Percentiles rank a stretch among this genome's conserved stretches.
These are phyloP conservation scores for Brienomyrus brachyistius DNA, from an alignment of 2,113 vertebrate species.

Conservation along the genomic window DNA sequence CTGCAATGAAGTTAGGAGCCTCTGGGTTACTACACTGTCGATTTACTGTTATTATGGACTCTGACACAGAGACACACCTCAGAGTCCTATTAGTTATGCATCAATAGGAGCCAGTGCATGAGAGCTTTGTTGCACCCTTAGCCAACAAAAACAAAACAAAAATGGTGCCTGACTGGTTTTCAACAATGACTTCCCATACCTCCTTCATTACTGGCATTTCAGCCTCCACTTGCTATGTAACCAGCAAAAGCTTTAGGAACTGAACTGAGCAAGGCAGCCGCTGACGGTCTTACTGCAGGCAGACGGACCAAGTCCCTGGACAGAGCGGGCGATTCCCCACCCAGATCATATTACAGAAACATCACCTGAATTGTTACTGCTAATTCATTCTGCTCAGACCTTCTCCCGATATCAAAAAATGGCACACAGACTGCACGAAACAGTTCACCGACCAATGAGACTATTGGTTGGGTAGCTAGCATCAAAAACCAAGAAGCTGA, in stretches of 20 bases:
- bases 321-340: neutral
- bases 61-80: neutral
- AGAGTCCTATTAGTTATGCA: neutral
- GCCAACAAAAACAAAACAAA: neutral
- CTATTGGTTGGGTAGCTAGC: neutral
- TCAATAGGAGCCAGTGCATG: neutral
- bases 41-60: neutral
- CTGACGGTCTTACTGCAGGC: neutral
- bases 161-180: neutral
- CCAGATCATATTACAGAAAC: neutral
- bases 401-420: neutral
- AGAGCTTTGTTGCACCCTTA: neutral
- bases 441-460: neutral
- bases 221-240: neutral
- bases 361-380: neutral
- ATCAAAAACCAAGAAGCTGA: neutral
- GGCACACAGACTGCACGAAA: neutral
- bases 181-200: neutral
- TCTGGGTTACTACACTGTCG: neutral
- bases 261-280: neutral
- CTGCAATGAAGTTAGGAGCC: neutral
- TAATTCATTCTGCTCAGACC: neutral
- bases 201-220: neutral
- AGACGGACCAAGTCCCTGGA: neutral
- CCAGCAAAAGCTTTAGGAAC: neutral